Evolutionary conservation across 2,888 invertebrate species (phyloP).

Genomic region (Dichetophora obliterata): DNA sequence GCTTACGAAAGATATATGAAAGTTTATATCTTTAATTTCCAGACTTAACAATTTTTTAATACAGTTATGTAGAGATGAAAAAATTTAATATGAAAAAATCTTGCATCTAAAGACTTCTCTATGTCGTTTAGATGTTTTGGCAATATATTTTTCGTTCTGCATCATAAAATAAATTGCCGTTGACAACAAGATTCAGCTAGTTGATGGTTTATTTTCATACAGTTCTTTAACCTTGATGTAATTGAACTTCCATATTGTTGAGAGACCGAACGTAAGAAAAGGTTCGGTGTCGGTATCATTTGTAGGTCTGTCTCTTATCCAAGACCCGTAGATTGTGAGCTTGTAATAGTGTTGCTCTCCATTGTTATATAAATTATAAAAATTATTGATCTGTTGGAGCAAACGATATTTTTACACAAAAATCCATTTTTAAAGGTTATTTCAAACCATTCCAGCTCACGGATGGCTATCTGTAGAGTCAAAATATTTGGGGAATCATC

Average conservation of each 20-base stretch:
- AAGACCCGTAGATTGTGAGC: too few relatives aligned
- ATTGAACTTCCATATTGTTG: neutral
- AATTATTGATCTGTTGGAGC: too few relatives aligned
- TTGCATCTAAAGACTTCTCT: neutral
- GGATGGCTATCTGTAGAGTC: too few relatives aligned
- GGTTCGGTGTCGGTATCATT: neutral
- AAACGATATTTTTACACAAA: too few relatives aligned
- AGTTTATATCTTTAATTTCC: too few relatives aligned
- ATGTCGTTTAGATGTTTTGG: neutral
- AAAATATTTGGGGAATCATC: too few relatives aligned
- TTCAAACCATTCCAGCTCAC: too few relatives aligned
- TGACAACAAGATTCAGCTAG: neutral
- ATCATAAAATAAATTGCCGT: neutral
- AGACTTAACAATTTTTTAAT: neutral
- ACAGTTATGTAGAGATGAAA: neutral
- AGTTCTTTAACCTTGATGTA: neutral
- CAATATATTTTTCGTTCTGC: neutral
- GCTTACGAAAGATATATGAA: too few relatives aligned
- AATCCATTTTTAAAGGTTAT: too few relatives aligned
- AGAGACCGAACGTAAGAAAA: constrained; percentile 2
- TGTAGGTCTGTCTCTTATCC: too few relatives aligned
- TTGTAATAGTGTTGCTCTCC: too few relatives aligned
- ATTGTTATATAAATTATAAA: too few relatives aligned
- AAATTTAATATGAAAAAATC: neutral
- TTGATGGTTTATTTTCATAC: constrained; percentile 2